A percentile compares a stretch with the other conserved stretches of the same genome.
Conservation (phyloP, 2,888 invertebrate species). For the Leucophenga maculata region DNA sequence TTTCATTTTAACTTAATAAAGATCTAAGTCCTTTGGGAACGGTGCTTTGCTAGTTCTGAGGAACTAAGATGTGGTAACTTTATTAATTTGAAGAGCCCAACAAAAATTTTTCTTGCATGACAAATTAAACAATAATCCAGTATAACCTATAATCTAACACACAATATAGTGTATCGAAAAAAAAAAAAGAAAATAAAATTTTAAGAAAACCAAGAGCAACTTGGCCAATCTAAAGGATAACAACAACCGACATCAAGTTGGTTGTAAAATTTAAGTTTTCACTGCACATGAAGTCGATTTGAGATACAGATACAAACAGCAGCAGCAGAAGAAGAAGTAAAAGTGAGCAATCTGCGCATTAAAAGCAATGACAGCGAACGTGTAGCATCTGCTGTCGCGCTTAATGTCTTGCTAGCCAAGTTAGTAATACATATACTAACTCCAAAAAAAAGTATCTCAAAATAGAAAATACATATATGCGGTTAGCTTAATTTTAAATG, state of each 20-base stretch:
- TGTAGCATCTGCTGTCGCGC: slow-evolving; percentile 18
- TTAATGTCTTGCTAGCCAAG: neutral
- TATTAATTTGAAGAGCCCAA: no score
- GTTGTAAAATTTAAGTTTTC: slow-evolving; percentile 9
- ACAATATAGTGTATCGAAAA: slow-evolving; percentile 32
- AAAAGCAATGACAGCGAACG: slow-evolving; percentile 24
- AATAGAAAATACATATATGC: neutral
- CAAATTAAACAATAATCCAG: no score
- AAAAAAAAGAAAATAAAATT: slow-evolving; percentile 39
- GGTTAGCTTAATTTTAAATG: slow-evolving; percentile 13
- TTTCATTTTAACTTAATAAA: no score
- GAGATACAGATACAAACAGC: slow-evolving; percentile 39
- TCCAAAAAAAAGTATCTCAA: neutral
- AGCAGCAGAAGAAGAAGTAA: neutral
- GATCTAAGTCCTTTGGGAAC: no score
- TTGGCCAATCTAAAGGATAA: slow-evolving; percentile 17
- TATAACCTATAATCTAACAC: no score
- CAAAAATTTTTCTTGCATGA: no score
- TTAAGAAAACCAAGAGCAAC: neutral
- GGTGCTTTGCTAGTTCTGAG: no score
- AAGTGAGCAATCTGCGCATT: slow-evolving; percentile 9
- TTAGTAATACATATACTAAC: no score
- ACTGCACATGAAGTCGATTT: neutral
- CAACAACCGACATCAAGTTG: neutral
- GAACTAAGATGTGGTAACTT: no score